phyloP scores from a whole-genome alignment of 2,888 invertebrate species.

The Notodonta dromedarius region DNA sequence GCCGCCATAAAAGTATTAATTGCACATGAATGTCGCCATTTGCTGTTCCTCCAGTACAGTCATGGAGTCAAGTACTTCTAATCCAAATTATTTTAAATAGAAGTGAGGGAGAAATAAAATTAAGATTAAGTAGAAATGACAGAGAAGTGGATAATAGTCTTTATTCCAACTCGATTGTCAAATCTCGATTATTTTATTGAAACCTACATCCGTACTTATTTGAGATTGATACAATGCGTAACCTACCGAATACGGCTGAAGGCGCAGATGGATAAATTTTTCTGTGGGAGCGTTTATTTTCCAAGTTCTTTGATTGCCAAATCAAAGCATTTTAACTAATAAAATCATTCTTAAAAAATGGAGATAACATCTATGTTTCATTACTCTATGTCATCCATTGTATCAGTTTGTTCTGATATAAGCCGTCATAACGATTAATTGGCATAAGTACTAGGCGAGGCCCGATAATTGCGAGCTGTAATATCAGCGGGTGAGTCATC shows the following conservation, averaged over 20 bases:
- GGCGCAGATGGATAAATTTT: too few relatives aligned
- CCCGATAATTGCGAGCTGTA: conserved; percentile 64
- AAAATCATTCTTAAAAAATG: neutral
- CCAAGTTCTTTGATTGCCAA: too few relatives aligned
- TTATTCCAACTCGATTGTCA: too few relatives aligned
- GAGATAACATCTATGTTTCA: conserved; percentile 13
- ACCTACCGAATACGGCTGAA: too few relatives aligned
- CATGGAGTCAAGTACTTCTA: conserved; percentile 23
- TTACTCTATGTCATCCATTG: conserved; percentile 41
- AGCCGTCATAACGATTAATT: conserved; percentile 75
- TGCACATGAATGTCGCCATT: conserved; percentile 51
- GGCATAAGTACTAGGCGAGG: conserved; percentile 72
- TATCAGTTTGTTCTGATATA: conserved; percentile 47
- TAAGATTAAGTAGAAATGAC: too few relatives aligned
- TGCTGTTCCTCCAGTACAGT: conserved; percentile 53
- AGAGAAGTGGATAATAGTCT: too few relatives aligned
- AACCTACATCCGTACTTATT: too few relatives aligned
- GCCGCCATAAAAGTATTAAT: conserved; percentile 77
- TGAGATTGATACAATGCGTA: too few relatives aligned
- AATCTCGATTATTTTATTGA: too few relatives aligned
- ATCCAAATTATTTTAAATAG: conserved; percentile 1
- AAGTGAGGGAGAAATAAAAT: too few relatives aligned
- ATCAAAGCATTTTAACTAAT: too few relatives aligned
- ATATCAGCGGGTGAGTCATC: conserved; percentile 56
- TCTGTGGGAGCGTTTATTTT: too few relatives aligned